Evolutionary conservation across 2,888 invertebrate species (phyloP), one percentile per base, ranked within the genome.

Genomic region (Agonopterix arenella): DNA sequence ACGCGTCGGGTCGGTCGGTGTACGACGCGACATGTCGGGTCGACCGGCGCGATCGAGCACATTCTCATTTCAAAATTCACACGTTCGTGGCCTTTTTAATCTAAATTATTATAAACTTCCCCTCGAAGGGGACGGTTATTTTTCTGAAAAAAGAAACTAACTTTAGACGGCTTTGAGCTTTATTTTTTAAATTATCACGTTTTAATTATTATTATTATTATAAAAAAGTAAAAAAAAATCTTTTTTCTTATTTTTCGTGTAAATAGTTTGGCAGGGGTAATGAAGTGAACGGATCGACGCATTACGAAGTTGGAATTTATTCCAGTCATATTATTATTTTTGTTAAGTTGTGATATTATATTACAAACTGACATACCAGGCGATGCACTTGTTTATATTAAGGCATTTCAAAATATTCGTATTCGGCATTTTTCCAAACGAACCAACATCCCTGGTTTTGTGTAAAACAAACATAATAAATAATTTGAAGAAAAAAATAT

Each of bases 41-140:
- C 40, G 10, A 11, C 7, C 40, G 52, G 51, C 50, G 55, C 57
- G 52, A 56, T 47, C 55, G 61, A 47, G 38, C 47, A 53, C 36
- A 44, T 48, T 59, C 52, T 51, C 49, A 52, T 51, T 61, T 59
- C 57, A 55, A 62, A 56, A 61, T 59, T 56, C 54, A 68, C 68
- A 64, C 62, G 63, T 64, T 68, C 62, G 75, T 75, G 74, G 75
- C 74, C 76, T 77, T 76, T 66, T 64, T 61, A 63, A 66, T 61
- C 64, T 67, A 72, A 72, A 70, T 69, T 28, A 28, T 28, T 28
- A 28, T 28, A 28, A 28, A 28, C 65, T 61, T 59, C 62, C 68
- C 60, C 59, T 50, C 52, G 49, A 56, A 52, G 65, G 53, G 62
- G 58, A 47, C 61, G 63, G 51, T 41, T 43, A 49, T 47, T 49